phyloP scores from a whole-genome alignment of 2,113 vertebrate genomes.

The Ceuthmochares aereus region DNA sequence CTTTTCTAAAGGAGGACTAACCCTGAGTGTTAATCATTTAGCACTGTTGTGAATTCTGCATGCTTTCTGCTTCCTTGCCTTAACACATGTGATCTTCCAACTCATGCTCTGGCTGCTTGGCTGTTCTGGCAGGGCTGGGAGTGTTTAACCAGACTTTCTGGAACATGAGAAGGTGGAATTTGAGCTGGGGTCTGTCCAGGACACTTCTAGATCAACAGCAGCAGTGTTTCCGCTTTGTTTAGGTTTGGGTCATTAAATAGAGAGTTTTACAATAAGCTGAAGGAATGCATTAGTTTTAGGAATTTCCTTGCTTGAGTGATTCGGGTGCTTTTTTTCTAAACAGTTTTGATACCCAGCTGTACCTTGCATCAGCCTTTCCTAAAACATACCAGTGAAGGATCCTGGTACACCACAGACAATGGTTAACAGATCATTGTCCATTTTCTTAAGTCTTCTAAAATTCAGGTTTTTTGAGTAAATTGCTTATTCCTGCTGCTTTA shows the following conservation, averaged over 20 bases:
- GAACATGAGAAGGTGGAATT: neutral
- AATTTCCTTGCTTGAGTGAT: neutral
- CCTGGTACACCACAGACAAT: neutral
- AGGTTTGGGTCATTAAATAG: neutral
- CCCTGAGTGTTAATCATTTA: neutral
- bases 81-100: neutral
- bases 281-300: neutral
- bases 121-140: neutral
- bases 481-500: neutral
- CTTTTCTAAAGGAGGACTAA: constrained; percentile 74
- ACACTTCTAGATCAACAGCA: neutral
- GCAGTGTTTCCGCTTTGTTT: neutral
- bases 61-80: constrained; percentile 29
- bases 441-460: neutral
- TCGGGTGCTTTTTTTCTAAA: neutral
- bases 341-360: neutral
- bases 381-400: neutral
- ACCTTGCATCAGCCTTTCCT: neutral
- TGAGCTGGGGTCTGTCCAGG: neutral
- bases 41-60: neutral
- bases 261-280: neutral
- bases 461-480: neutral
- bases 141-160: neutral
- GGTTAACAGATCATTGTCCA: neutral
- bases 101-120: neutral